Evolutionary conservation across 2,888 invertebrate genomes (phyloP), one percentile per base, ranked within the genome.

Genomic region (Drosophila fulvimacula): DNA sequence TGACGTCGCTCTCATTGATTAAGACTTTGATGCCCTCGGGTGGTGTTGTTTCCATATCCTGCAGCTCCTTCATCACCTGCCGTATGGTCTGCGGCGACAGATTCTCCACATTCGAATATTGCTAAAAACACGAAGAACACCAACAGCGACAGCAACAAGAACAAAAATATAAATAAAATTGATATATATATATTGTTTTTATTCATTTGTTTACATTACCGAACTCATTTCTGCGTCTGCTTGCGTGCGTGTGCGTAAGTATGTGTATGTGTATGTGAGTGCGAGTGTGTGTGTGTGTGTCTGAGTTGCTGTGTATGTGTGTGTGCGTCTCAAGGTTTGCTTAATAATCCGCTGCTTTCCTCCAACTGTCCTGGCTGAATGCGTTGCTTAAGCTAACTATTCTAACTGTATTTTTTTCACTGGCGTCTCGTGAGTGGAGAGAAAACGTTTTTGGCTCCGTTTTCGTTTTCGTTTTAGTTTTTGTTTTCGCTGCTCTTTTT

Each of bases 41-140:
- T 77, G 98, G 97, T 87, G 95, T 94, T 77, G 95, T 95, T 67
- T 95, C 95, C 90, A 99, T 94, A 81, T 96, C 96, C 88, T 96
- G 96, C 94, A 98, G 95, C 93, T 98, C 98, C 91, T 96, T 96
- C 80, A 96, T 95, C 79, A 98, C 96, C 89, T 96, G 95, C 75
- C 97, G 94, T 67, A 98, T 96, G 74, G 96, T 96, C 94, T 98
- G 98, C 75, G 98, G 98, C 73, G 98, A 97, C 88, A 98, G 94
- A 93, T 98, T 98, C 94, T 98, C 98, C 83, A 97, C 96, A 93
- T 97, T 97, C 83, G 97, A 97, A 94, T 96, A 96, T 95, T 95
- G 91, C 77, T 83, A 60, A 49, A 42, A 10, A 13, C 11, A 11
- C 5, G 5, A 39, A 42, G 21, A 3, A 21, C 7, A 21, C 0